Conservation (phyloP, 2,113 vertebrate species). For the Syngnathus typhle region DNA sequence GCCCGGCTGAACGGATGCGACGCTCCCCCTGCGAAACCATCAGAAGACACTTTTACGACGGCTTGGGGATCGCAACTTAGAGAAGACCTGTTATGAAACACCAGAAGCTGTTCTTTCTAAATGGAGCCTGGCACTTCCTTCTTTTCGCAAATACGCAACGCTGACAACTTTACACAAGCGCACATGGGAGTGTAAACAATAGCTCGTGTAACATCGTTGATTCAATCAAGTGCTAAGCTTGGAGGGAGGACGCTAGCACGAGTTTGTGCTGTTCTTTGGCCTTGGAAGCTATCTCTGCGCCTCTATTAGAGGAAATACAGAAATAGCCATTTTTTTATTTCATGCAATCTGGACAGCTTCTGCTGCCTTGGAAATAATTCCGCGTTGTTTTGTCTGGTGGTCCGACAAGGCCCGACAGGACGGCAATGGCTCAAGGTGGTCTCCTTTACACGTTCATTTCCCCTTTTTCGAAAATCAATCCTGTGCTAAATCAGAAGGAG, state of each 20-base stretch:
- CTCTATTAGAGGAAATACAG: too few species aligned
- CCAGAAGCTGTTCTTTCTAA: slow-evolving; percentile 7
- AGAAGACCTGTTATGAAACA: slow-evolving; percentile 29
- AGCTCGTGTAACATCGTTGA: background rate
- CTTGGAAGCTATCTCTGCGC: background rate
- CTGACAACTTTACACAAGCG: background rate
- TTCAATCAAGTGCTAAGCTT: background rate
- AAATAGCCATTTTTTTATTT: slow-evolving; percentile 1
- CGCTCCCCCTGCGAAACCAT: slow-evolving; percentile 74
- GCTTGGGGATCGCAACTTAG: background rate
- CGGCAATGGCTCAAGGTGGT: slow-evolving; percentile 20
- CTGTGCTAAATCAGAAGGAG: slow-evolving; percentile 30
- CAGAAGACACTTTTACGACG: slow-evolving; percentile 14
- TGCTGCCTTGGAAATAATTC: background rate
- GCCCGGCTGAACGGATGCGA: slow-evolving; percentile 69
- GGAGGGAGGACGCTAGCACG: background rate
- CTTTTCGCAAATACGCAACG: slow-evolving; percentile 19
- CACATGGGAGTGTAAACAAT: background rate
- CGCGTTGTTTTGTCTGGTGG: slow-evolving; percentile 12
- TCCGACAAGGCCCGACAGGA: background rate
- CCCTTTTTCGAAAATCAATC: slow-evolving; percentile 42
- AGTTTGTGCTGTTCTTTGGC: background rate
- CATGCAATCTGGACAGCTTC: background rate
- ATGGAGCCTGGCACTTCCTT: slow-evolving; percentile 28
- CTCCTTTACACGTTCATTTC: slow-evolving; percentile 25